Base-by-base conservation (phyloP, 1,140 invertebrate species). In the Neodiprion lecontei region DNA sequence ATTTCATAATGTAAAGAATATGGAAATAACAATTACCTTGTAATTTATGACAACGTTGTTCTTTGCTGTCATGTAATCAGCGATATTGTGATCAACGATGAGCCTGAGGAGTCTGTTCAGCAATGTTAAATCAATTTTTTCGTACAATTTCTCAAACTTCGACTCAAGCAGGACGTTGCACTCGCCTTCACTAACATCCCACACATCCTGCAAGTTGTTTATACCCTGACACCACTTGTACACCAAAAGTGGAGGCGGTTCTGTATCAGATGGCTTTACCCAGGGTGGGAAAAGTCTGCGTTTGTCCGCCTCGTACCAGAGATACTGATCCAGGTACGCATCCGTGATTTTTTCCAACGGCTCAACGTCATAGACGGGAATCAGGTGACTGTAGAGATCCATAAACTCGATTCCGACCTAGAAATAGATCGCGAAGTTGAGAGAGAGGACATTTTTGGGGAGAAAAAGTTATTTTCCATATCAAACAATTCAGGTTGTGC, bases 141-240 rank as follows among this genome's bases (percentile, higher is more conserved):
- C 99, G 82, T 99, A 99, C 14, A 99, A 91, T 83, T 99, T 99
- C 82, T 99, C 98, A 87, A 97, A 99, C 61, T 95, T 94, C 0
- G 98, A 98, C 88, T 99, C 98, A n/a, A 99, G 88, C 75, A 99
- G 90, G 0, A 99, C 98, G 85, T 99, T 99, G 84, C 98, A 99
- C 88, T 99, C 98, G 4, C 98, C 98, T 89, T 99, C 98, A 49
- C 92, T 92, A 0, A 99, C 98, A 83, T 99, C 98, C 99, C 99
- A 99, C 12, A 99, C 97, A 85, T 99, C 97, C 89, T 98, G 96
- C 11, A 99, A 88, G 88, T 99, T 99, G 87, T 99, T 99, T 28
- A 99, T 96, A 75, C 98, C 99, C 92, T 99, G 99, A 89, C 99
- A 99, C 98, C 98, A 99, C 86, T 99, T 99, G 88, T 99, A 99